These are phyloP conservation scores for Epicauta chinensis DNA, from an alignment of 1,140 invertebrate species.

Conservation along the genomic window DNA sequence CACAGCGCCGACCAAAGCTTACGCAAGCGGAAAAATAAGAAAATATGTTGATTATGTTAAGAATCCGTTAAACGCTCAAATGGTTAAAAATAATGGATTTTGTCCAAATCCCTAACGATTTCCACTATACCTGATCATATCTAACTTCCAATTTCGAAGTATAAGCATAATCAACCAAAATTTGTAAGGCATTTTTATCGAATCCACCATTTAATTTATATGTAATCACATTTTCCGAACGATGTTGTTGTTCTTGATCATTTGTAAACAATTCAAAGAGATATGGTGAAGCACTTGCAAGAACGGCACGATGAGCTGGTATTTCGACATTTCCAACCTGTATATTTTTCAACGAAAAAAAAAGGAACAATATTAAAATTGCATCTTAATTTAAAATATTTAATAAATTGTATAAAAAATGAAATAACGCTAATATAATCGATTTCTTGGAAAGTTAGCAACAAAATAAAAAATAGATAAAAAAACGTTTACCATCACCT, in stretches of 20 bases:
- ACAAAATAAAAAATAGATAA: slow-evolving; percentile 23
- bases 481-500: slow-evolving; percentile 38
- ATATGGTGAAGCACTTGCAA: slow-evolving; percentile 70
- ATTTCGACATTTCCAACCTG: slow-evolving; percentile 66
- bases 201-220: slow-evolving; percentile 65
- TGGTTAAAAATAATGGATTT: too few species aligned
- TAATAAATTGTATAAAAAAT: background rate
- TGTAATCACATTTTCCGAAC: slow-evolving; percentile 46
- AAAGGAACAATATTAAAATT: slow-evolving; percentile 7
- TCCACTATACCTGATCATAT: slow-evolving; percentile 36
- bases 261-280: slow-evolving; percentile 69
- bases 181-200: slow-evolving; percentile 61
- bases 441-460: background rate
- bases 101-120: too few species aligned
- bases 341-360: slow-evolving; percentile 4
- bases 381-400: background rate
- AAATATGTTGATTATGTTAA: too few species aligned
- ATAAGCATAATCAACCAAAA: slow-evolving; percentile 75
- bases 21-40: too few species aligned
- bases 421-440: background rate
- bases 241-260: slow-evolving; percentile 49
- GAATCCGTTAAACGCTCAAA: too few species aligned
- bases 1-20: too few species aligned
- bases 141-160: slow-evolving; percentile 50
- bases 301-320: slow-evolving; percentile 66